Base-by-base conservation (phyloP, 2,888 invertebrate species). In the Caenorhabditis afra region DNA sequence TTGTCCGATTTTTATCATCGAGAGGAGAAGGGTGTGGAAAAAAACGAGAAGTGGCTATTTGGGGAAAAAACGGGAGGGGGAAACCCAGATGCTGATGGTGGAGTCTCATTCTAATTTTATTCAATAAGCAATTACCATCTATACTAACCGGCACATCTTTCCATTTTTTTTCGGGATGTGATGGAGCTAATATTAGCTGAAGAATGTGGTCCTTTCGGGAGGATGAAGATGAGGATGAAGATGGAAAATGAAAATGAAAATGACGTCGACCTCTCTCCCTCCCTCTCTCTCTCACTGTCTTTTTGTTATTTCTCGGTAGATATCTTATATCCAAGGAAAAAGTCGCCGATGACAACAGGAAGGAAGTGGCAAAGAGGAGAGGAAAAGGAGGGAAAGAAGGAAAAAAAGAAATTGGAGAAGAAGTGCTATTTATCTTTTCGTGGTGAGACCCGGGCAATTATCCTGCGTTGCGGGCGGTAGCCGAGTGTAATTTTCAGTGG, bases 371-470 rank as follows among this genome's bases (percentile, higher is more conserved):
- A 29, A 29, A 29, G 7, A 3, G 29, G 29, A 11, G 41, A 14
- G 11, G 11, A 14, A 37, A 37, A 8, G 37, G 11, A 37, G 37
- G 11, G 5, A 37, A 5, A 11, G 37, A 11, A 50, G 50, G 23
- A 22, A 52, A 20, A 35, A 52, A 23, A 52, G 52, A 35, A 53
- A 53, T 53, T 37, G 18, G 18, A 53, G 53, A 53, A 35, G 53
- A 53, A 53, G 53, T 53, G 53, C 53, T 52, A 35, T 53, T 53
- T 53, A 37, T 53, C 37, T 53, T 53, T 53, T 41, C 41, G 53
- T 35, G 35, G 53, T 35, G 53, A 53, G 53, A 53, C 53, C 53
- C 16, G 16, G 16, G 37, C 53, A 53, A 53, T 53, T 53, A 53
- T 53, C 53, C 53, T 20, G 16, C n/a, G 47, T 16, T 12, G 3